Base-by-base conservation (phyloP, 2,113 vertebrate species). In the Platycercus adscitus region DNA sequence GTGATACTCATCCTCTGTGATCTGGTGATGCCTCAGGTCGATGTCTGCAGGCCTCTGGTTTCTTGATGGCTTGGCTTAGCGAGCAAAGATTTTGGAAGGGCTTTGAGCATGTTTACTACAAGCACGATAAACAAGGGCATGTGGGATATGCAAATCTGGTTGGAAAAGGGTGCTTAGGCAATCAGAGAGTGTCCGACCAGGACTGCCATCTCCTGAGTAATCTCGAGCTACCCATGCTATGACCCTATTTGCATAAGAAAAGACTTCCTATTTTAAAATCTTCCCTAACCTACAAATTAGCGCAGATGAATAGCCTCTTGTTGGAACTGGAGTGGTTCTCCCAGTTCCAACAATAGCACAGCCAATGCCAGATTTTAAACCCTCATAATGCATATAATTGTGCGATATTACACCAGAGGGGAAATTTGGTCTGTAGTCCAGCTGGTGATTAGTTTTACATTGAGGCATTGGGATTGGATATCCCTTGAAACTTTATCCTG, bases 401-500 rank as follows among this genome's bases (percentile, higher is more conserved):
- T 91, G 89, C 3, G 87, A 97, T 95, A 96, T 96, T 97, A 95
- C 88, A 97, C 96, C 88, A 95, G 94, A 96, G 95, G 94, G 96
- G 96, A 97, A 97, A 97, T 94, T 86, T 90, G 90, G 95, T 96
- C 93, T 95, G 83, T 95, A 91, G 91, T 91, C 93, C 96, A 96
- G 94, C 95, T 97, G 96, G 96, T 97, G 95, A 93, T 97, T 96
- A 96, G 93, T 76, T 97, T 96, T 97, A 96, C 86, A 26, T 95
- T 84, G 88, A 96, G 92, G 90, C 76, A 92, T 2, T 83, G 90
- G 94, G 95, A 96, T 83, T 96, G 95, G 89, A 96, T 96, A 97
- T 88, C 93, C 93, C 93, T 92, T 93, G 96, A 96, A 96, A 97
- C 70, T 91, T 90, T 95, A 97, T 95, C 93, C 90, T 78, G 87